Evolutionary conservation across 2,113 vertebrate genomes (phyloP), one percentile per base, ranked within the genome.

Genomic region (Chauna torquata): DNA sequence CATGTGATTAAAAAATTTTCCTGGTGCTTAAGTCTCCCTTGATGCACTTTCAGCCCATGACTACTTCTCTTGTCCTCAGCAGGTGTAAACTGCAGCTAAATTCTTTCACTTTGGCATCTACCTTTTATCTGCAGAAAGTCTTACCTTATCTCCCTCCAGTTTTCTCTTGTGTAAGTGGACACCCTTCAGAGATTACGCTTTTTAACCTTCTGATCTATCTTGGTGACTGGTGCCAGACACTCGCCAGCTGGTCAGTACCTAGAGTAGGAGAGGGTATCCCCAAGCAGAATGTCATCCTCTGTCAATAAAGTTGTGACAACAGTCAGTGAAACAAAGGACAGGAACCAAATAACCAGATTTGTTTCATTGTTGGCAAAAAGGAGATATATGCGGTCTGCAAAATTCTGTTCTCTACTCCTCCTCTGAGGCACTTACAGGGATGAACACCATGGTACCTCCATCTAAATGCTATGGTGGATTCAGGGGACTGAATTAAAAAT

Each of bases 1-100:
- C 8, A 6, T 0, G 0, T 3, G 4, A 76, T 45, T 36, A 23
- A 12, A 30, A 16, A 2, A 25, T 8, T 24, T 6, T 6, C 10
- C 30, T 4, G 2, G 2, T 28, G 24, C 3, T 59, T 32, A 7
- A 57, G 3, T 23, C 10, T 69, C 36, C 16, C 34, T 36, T 4
- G 5, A 68, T n/a, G 38, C 3, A 8, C 25, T 80, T 71, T 49
- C 4, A 66, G 40, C 8, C 32, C 27, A 16, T 16, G n/a, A 32
- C 8, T 17, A 2, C 28, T 45, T 16, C 45, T 32, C 61, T 64
- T 23, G 8, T 14, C 25, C 30, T 65, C 49, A 47, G 15, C 8
- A 22, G 4, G 38, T 50, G 30, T 27, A 59, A 76, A 28, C 6
- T 30, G 17, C 57, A 90, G 25, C n/a, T 55, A 17, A 82, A n/a